Evolutionary conservation across 2,113 vertebrate genomes (phyloP).

Genomic region (Nibea coibor): DNA sequence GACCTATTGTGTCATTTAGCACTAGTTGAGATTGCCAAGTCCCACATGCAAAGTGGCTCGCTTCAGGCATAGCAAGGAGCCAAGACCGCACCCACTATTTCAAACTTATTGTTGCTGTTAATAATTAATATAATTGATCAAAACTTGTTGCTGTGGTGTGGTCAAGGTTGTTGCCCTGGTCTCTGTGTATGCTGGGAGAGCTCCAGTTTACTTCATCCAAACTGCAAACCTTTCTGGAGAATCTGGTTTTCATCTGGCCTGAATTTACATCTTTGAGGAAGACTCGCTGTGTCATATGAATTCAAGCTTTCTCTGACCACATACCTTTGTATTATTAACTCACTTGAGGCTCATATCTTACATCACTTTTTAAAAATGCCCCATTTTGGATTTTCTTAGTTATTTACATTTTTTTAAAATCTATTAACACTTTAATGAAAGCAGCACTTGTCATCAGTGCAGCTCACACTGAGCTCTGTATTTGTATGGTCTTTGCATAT

Average conservation of each 20-base stretch:
- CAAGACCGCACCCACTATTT: too few relatives aligned
- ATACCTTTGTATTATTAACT: not conserved
- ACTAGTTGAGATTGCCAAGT: too few relatives aligned
- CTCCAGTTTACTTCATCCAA: not conserved
- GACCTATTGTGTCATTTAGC: not conserved
- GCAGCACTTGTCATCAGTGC: not conserved
- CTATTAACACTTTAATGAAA: conserved; percentile 13
- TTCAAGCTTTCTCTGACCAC: too few relatives aligned
- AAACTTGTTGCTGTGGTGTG: not conserved
- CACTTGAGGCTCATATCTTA: too few relatives aligned
- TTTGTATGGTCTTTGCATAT: conserved; percentile 55
- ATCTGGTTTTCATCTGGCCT: conserved; percentile 22
- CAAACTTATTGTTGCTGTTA: not conserved
- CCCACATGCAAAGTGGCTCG: too few relatives aligned
- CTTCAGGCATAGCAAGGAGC: too few relatives aligned
- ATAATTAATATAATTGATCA: not conserved
- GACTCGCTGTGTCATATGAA: not conserved
- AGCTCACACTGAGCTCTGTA: conserved; percentile 12
- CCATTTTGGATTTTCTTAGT: not conserved
- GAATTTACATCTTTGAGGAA: conserved; percentile 3
- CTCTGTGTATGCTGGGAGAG: not conserved
- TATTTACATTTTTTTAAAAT: too few relatives aligned
- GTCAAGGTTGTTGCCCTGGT: not conserved
- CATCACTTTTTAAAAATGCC: not conserved
- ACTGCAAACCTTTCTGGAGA: not conserved